Evolutionary conservation across 2,797 vertebrate genomes (phyloP).

Genomic region (Salarias fasciatus): DNA sequence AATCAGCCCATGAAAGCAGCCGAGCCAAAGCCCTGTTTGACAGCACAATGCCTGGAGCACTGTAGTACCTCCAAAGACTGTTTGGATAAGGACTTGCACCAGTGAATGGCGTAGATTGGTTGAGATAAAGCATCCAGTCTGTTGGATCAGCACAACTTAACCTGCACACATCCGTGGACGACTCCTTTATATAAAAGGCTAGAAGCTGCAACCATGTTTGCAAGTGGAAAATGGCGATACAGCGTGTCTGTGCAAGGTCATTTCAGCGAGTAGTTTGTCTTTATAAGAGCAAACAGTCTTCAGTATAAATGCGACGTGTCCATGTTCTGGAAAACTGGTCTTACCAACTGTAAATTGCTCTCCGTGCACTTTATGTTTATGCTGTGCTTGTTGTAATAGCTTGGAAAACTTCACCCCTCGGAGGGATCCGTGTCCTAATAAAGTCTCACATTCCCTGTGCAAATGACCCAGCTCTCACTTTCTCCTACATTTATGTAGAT

Average conservation of each 20-base stretch:
- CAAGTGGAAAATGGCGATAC: neutral
- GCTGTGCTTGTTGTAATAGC: too few species aligned
- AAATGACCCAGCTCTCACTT: too few species aligned
- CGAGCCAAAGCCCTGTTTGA: neutral
- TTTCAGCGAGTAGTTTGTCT: neutral
- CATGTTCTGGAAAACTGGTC: too few species aligned
- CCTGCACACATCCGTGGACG: neutral
- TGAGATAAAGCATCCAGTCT: neutral
- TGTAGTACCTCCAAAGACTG: neutral
- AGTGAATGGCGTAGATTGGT: neutral
- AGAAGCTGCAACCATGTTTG: neutral
- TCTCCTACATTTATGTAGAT: too few species aligned
- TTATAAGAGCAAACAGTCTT: too few species aligned
- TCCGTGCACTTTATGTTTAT: too few species aligned
- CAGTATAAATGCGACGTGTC: too few species aligned
- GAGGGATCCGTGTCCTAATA: too few species aligned
- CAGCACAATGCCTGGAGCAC: neutral
- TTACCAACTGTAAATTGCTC: too few species aligned
- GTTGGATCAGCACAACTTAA: constrained; percentile 4
- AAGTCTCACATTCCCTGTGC: too few species aligned
- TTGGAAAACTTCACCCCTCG: too few species aligned
- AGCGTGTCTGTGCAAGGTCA: neutral
- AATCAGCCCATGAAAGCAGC: neutral
- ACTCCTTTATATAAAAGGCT: too few species aligned
- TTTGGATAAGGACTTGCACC: neutral